A percentile compares a stretch with the other conserved stretches of the same genome.
Conservation (phyloP, 2,888 invertebrate genomes). For the Drosophila austrosaltans region DNA sequence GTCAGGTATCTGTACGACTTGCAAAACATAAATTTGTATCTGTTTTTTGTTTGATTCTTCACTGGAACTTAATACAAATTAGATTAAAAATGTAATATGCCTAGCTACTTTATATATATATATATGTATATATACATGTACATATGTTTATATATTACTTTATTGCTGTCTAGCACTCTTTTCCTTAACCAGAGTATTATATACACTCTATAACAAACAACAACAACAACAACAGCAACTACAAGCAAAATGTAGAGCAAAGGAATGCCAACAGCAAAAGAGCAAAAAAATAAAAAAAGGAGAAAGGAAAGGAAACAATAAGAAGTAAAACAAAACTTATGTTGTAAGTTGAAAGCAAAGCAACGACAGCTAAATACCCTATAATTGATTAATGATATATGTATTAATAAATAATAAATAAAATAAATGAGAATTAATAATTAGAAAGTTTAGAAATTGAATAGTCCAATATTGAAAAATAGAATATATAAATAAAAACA, state of each 20-base stretch:
- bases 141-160: too few species aligned
- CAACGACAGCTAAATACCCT: not conserved
- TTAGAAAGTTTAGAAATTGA: too few species aligned
- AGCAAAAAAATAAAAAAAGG: not conserved
- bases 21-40: too few species aligned
- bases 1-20: too few species aligned
- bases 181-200: slow-evolving; percentile 3
- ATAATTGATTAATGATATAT: not conserved
- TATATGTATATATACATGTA: too few species aligned
- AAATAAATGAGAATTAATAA: too few species aligned
- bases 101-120: too few species aligned
- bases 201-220: slow-evolving; percentile 1
- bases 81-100: not conserved
- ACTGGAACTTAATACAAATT: not conserved
- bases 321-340: not conserved
- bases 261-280: slow-evolving; percentile 1
- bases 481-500: too few species aligned
- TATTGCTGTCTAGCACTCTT: not conserved
- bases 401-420: too few species aligned
- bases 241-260: slow-evolving; percentile 4
- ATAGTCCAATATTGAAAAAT: too few species aligned
- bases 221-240: not conserved
- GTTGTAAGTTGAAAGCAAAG: not conserved
- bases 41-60: not conserved
- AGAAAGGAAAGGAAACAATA: not conserved